These are phyloP conservation scores for Australoheros facetus DNA, from an alignment of 2,797 vertebrate species.

Conservation along the genomic window DNA sequence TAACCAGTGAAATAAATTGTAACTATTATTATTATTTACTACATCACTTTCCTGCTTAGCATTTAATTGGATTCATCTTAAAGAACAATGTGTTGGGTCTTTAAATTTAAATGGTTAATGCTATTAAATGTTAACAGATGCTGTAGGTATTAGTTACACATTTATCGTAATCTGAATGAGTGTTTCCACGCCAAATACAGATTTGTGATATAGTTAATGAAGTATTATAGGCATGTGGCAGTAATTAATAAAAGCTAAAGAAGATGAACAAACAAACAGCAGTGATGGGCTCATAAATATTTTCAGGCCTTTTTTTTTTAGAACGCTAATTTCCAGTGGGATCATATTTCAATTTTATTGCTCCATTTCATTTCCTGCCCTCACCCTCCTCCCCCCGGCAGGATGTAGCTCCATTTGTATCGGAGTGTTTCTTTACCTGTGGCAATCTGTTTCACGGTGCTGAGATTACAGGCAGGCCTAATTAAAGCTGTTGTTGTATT, in stretches of 20 bases:
- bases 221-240: background rate
- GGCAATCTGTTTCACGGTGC: slow-evolving; percentile 69
- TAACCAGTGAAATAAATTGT: too few relatives aligned
- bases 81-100: background rate
- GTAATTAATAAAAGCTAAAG: slow-evolving; percentile 55
- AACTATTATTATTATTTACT: too few relatives aligned
- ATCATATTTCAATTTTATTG: slow-evolving; percentile 72
- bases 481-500: slow-evolving; percentile 77
- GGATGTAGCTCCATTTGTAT: slow-evolving; percentile 42
- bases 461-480: slow-evolving; percentile 70
- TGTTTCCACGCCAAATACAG: background rate
- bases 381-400: slow-evolving; percentile 2
- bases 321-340: slow-evolving; percentile 69
- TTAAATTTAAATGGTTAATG: background rate
- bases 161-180: background rate
- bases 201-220: slow-evolving; percentile 20
- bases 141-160: background rate
- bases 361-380: slow-evolving; percentile 66
- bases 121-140: background rate
- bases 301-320: slow-evolving; percentile 53
- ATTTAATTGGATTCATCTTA: background rate
- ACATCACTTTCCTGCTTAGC: background rate
- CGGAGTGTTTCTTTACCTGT: slow-evolving; percentile 69
- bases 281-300: slow-evolving; percentile 70
- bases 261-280: slow-evolving; percentile 66